A percentile compares a stretch with the other conserved stretches of the same genome.
These are phyloP conservation scores for Orthosia gothica DNA, from an alignment of 2,888 invertebrate genomes.

Conservation along the genomic window DNA sequence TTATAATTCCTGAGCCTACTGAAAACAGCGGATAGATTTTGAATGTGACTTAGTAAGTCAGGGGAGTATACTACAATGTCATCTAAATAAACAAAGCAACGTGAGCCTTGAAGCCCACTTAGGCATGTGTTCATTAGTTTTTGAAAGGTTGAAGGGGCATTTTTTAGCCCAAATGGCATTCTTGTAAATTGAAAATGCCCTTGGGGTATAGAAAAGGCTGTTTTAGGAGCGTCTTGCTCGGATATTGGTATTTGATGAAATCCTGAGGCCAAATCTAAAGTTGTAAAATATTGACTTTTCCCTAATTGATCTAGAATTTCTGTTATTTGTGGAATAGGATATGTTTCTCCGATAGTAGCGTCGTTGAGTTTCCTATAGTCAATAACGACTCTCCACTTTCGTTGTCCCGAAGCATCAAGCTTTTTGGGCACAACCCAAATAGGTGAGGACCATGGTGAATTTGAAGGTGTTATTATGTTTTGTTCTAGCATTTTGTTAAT, in stretches of 20 bases:
- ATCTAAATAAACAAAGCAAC: too few species aligned
- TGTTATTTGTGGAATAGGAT: slow-evolving; percentile 5
- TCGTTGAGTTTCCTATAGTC: slow-evolving; percentile 1
- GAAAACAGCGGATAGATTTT: not conserved
- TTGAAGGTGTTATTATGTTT: too few species aligned
- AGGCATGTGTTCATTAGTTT: too few species aligned
- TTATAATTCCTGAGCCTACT: too few species aligned
- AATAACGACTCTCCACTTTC: slow-evolving; percentile 1
- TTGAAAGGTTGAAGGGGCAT: too few species aligned
- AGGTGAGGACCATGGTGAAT: slow-evolving; percentile 3
- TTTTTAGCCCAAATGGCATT: too few species aligned
- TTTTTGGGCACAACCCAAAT: slow-evolving; percentile 3
- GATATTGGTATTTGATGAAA: not conserved
- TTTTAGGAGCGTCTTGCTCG: slow-evolving; percentile 2
- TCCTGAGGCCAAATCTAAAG: not conserved
- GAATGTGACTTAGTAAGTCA: not conserved
- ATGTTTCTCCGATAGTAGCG: not conserved
- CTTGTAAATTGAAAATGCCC: not conserved
- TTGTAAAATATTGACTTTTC: slow-evolving; percentile 5
- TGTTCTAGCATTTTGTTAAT: too few species aligned
- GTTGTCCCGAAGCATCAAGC: not conserved
- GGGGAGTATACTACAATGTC: not conserved
- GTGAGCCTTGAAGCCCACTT: too few species aligned
- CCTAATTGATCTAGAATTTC: not conserved
- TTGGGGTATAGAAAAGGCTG: not conserved